Evolutionary conservation across 2,888 invertebrate genomes (phyloP).

Genomic region (Hipparchia sbordonii): DNA sequence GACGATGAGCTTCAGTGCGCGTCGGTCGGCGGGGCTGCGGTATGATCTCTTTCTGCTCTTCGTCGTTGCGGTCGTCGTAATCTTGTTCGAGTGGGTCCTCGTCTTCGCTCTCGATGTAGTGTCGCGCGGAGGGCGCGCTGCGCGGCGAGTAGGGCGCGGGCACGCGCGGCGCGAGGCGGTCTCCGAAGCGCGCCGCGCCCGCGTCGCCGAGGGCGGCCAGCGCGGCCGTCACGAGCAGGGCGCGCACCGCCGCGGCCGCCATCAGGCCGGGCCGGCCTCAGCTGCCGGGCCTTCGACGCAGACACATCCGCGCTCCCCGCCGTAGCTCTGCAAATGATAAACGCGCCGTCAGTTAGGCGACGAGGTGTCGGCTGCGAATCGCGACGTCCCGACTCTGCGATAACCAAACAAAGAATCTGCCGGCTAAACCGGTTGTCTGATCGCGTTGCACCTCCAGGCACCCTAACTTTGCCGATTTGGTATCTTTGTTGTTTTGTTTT

Average conservation of each 20-base stretch:
- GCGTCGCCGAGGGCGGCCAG: constrained; percentile 57
- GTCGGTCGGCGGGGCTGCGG: constrained; percentile 65
- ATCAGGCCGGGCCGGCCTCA: constrained; percentile 73
- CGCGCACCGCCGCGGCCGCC: constrained; percentile 63
- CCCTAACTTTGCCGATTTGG: constrained; percentile 71
- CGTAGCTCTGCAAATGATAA: constrained; percentile 62
- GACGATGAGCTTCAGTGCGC: constrained; percentile 78
- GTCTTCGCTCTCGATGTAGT: constrained; percentile 60
- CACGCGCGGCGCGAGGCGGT: constrained; percentile 71
- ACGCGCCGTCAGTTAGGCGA: constrained; percentile 53
- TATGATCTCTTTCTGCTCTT: constrained; percentile 53
- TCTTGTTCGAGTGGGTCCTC: constrained; percentile 66
- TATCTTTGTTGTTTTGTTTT: constrained; percentile 71
- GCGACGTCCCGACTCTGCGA: constrained; percentile 59
- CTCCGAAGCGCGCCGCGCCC: constrained; percentile 68
- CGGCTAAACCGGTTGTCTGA: constrained; percentile 70
- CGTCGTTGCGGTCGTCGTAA: constrained; percentile 60
- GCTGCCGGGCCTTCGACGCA: constrained; percentile 60
- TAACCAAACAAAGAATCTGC: constrained; percentile 69
- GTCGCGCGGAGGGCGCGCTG: constrained; percentile 55
- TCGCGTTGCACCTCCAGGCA: constrained; percentile 67
- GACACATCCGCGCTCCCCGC: constrained; percentile 61
- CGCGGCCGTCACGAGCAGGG: constrained; percentile 65
- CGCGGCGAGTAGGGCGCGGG: constrained; percentile 70
- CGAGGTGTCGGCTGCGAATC: constrained; percentile 48